Conservation (phyloP, 2,888 invertebrate species). For the Clepsis dumicolana region DNA sequence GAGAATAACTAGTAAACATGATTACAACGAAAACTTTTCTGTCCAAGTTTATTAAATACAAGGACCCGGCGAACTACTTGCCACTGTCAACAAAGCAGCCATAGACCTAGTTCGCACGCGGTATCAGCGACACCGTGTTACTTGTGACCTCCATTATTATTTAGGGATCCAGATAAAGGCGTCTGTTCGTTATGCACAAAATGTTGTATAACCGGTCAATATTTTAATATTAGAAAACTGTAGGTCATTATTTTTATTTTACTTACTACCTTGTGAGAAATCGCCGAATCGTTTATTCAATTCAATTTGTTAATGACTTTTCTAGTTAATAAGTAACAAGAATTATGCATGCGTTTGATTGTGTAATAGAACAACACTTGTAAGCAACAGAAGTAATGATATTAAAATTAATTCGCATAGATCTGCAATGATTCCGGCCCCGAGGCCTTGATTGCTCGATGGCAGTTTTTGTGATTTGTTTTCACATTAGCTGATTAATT, state of each 20-base stretch:
- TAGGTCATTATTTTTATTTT: neutral
- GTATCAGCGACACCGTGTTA: slow-evolving; percentile 5
- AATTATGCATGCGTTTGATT: neutral
- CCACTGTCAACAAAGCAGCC: neutral
- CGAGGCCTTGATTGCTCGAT: slow-evolving; percentile 39
- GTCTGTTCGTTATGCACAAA: neutral
- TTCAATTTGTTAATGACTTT: neutral
- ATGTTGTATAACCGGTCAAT: neutral
- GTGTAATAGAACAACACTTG: slow-evolving; percentile 6
- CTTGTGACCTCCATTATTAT: slow-evolving; percentile 11
- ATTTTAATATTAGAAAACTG: neutral
- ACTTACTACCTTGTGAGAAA: neutral
- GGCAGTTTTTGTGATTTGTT: slow-evolving; percentile 47
- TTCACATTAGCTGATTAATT: slow-evolving; percentile 50
- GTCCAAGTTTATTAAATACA: no score
- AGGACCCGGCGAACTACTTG: no score
- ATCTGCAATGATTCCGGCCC: slow-evolving; percentile 29
- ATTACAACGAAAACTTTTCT: no score
- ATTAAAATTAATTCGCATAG: slow-evolving; percentile 41
- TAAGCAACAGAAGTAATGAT: slow-evolving; percentile 19
- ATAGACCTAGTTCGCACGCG: slow-evolving; percentile 19
- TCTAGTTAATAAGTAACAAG: neutral
- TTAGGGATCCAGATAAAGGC: neutral
- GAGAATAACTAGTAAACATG: no score
- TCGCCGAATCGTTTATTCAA: neutral